Base-by-base conservation (phyloP, 2,113 vertebrate species). In the Ciconia maguari region DNA sequence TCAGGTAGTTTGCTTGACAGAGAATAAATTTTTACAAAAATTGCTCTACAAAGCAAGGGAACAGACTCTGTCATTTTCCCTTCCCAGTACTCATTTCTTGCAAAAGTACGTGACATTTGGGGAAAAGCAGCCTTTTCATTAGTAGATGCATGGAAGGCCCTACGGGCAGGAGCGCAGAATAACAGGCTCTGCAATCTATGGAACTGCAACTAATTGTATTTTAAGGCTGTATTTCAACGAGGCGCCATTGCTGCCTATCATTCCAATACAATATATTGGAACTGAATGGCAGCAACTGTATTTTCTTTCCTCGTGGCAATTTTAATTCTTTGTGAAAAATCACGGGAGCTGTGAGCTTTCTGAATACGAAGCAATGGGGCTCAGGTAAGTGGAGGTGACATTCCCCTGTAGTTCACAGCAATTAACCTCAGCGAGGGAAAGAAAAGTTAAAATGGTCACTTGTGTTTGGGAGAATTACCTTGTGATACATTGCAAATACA, bases 201-300 rank as follows among this genome's bases (percentile, higher is more conserved):
- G 57, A 76, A 61, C 83, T 77, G 64, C 91, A 86, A 48, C 91
- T 94, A 78, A 90, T 80, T 83, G 74, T 72, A 30, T 87, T 95
- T 90, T 79, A 82, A 94, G 84, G 66, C 65, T 69, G 21, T 54
- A 0, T 82, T 91, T 95, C 87, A 94, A 61, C 12, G 29, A 64
- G 74, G 70, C 29, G 44, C 30, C 16, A 1, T 51, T 79, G 36
- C 77, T 3, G 16, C 87, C 83, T 70, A 24, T 87, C 87, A 58
- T 75, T 95, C 51, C 44, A 71, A 26, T 46, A 38, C 51, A 68
- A 51, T 52, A 46, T 64, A 44, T 83, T 72, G 69, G 38, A 89
- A 71, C 26, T 9, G 61, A 84, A 68, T 72, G n/a, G 57, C 61
- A 72, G 52, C 32, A 64, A 48, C 69, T 91, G 0, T 76, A 18